Evolutionary conservation across 1,140 invertebrate genomes (phyloP).

Genomic region (Aphidius ervi): DNA sequence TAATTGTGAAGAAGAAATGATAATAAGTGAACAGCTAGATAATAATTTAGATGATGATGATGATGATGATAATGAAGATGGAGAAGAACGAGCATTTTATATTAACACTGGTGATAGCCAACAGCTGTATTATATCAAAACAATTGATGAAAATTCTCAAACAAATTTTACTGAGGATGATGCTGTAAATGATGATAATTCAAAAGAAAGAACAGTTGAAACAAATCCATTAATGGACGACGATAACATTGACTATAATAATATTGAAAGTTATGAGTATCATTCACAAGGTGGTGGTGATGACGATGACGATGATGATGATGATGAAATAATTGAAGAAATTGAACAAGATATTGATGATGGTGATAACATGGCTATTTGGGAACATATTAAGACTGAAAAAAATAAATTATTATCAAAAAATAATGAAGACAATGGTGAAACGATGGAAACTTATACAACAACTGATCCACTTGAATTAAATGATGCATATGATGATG

Average conservation of each 20-base stretch:
- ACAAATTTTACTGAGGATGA: conserved; percentile 19
- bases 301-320: neutral
- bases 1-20: no score
- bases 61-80: neutral
- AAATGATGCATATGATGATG: conserved; percentile 12
- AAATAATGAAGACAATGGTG: conserved; percentile 10
- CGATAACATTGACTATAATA: no score
- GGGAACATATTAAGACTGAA: neutral
- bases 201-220: neutral
- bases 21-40: no score
- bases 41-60: neutral
- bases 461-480: conserved; percentile 11
- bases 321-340: neutral
- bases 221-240: neutral
- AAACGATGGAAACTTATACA: conserved; percentile 5
- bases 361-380: neutral
- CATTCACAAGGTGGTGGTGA: neutral
- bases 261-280: neutral
- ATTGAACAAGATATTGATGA: neutral
- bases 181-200: neutral
- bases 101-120: conserved; percentile 4
- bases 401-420: neutral
- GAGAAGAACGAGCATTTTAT: conserved; percentile 9
- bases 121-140: conserved; percentile 20
- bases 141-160: conserved; percentile 10